These are phyloP conservation scores for Meloidogyne exigua DNA, from an alignment of 1,140 invertebrate genomes.

Conservation along the genomic window DNA sequence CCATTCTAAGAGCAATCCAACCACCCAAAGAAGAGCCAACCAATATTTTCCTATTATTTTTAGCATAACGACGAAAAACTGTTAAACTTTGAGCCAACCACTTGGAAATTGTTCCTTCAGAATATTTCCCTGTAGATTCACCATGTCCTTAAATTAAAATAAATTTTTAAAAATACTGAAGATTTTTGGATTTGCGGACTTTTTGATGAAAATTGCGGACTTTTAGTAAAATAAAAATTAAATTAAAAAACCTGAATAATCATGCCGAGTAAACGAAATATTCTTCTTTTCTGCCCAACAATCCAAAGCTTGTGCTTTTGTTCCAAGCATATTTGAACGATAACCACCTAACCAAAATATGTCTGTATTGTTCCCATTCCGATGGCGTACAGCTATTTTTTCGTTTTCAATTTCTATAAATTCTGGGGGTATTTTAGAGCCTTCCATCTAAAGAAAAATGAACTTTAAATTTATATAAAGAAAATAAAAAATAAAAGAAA, in stretches of 20 bases:
- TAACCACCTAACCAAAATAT: neutral
- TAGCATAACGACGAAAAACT: neutral
- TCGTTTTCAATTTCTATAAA: neutral
- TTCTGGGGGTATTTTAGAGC: neutral
- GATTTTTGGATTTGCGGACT: too few relatives aligned
- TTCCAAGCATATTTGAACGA: neutral
- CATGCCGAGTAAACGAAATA: neutral
- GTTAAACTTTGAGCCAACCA: neutral
- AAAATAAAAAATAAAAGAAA: too few relatives aligned
- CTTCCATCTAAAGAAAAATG: neutral
- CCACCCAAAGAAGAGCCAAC: neutral
- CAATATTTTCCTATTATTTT: neutral
- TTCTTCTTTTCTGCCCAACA: neutral
- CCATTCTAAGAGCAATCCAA: neutral
- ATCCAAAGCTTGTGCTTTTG: neutral
- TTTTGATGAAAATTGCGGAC: too few relatives aligned
- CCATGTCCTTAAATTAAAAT: neutral
- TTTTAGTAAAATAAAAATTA: too few relatives aligned
- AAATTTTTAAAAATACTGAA: too few relatives aligned
- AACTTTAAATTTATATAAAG: too few relatives aligned
- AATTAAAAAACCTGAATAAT: neutral
- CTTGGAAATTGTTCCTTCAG: neutral
- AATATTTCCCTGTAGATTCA: neutral
- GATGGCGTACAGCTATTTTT: neutral
- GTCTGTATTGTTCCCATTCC: neutral